These are phyloP conservation scores for Catostylus mosaicus DNA, from an alignment of 30 jellyfish, hydroid and myxozoan genomes.

Conservation along the genomic window DNA sequence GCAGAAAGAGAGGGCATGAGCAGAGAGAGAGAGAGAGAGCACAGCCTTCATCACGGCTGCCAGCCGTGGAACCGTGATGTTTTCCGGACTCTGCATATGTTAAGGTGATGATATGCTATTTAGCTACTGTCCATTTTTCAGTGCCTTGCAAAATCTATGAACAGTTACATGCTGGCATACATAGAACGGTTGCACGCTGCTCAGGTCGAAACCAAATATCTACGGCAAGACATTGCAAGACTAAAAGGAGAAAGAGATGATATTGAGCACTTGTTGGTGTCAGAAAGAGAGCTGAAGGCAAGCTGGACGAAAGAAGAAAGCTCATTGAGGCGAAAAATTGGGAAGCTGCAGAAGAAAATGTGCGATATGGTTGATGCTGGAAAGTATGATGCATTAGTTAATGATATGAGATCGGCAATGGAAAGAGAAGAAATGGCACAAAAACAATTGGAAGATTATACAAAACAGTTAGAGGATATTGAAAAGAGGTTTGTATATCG, in stretches of 20 bases:
- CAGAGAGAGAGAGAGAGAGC: too few species aligned
- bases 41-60: too few species aligned
- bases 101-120: too few species aligned
- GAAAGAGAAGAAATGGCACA: slow-evolving; percentile 74
- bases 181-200: slow-evolving; percentile 82
- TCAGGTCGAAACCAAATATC: slow-evolving; percentile 55
- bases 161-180: slow-evolving; percentile 48
- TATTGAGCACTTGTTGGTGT: slow-evolving; percentile 17
- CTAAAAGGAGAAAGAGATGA: slow-evolving; percentile 40
- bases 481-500: slow-evolving; percentile 64
- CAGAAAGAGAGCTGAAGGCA: slow-evolving; percentile 38
- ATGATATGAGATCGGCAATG: slow-evolving; percentile 62
- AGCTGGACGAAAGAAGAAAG: slow-evolving; percentile 29
- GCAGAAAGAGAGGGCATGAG: too few species aligned
- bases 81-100: too few species aligned
- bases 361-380: slow-evolving; percentile 41
- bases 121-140: too few species aligned
- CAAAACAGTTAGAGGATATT: slow-evolving; percentile 68
- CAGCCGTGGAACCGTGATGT: too few species aligned
- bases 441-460: slow-evolving; percentile 56
- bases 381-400: slow-evolving; percentile 55
- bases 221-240: slow-evolving; percentile 34
- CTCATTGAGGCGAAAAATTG: slow-evolving; percentile 35
- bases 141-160: slow-evolving; percentile 49
- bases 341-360: slow-evolving; percentile 34